Conservation (phyloP, 2,113 vertebrate genomes). For the Ancistrus triradiatus region DNA sequence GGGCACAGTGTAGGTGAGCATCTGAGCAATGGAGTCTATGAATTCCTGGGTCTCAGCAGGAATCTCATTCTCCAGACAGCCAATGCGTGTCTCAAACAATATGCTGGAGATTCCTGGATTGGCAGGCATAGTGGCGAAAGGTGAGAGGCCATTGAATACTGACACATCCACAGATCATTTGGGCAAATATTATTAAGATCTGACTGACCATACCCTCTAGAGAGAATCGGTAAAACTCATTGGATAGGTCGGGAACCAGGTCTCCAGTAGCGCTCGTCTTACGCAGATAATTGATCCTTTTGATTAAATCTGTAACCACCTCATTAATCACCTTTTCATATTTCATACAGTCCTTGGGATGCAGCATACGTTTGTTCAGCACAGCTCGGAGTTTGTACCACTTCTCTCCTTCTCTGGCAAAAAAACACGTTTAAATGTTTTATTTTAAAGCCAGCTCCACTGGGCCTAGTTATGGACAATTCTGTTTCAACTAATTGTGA, state of each 20-base stretch:
- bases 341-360: constrained; percentile 58
- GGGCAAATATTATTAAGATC: no score
- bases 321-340: constrained; percentile 58
- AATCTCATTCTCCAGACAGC: constrained; percentile 81
- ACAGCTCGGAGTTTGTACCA: constrained; percentile 66
- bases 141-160: no score
- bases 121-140: no score
- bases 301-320: constrained; percentile 66
- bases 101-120: constrained; percentile 88
- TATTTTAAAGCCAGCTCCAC: no score
- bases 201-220: constrained; percentile 61
- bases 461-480: no score
- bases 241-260: constrained; percentile 60
- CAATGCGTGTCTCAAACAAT: constrained; percentile 87
- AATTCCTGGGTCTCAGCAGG: constrained; percentile 77
- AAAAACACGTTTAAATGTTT: neutral
- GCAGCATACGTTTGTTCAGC: constrained; percentile 73
- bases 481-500: no score
- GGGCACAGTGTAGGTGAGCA: constrained; percentile 74
- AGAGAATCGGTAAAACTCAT: constrained; percentile 69
- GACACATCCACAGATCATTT: no score
- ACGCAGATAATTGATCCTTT: constrained; percentile 56
- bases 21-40: constrained; percentile 77
- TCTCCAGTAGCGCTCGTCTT: constrained; percentile 61
- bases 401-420: constrained; percentile 62